Percentiles rank a stretch among this genome's conserved stretches.
Evolutionary conservation across 2,888 invertebrate species (phyloP).

Genomic region (Philhelius pedissequus): DNA sequence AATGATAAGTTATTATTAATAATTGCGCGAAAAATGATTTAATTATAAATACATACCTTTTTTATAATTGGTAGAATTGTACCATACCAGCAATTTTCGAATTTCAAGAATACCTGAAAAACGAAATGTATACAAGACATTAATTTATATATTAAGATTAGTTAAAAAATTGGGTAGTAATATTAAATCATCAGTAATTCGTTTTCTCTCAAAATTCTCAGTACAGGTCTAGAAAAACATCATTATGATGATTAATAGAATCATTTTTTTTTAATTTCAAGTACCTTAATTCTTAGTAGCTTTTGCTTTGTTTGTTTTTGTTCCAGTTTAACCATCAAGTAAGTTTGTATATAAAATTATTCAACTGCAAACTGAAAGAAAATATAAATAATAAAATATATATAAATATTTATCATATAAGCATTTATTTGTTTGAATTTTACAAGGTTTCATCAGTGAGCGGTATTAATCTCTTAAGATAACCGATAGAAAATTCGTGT

Average conservation of each 20-base stretch:
- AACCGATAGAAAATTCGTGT: conserved; percentile 22
- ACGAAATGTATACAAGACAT: background rate
- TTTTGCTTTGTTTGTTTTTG: too few species aligned
- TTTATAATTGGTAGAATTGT: too few species aligned
- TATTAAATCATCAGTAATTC: background rate
- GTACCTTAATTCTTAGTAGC: too few species aligned
- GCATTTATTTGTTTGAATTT: background rate
- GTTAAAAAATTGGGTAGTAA: background rate
- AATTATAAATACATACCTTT: too few species aligned
- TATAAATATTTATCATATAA: background rate
- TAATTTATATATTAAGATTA: background rate
- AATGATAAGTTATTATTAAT: background rate
- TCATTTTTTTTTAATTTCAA: too few species aligned
- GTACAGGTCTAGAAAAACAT: background rate
- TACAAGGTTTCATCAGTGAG: conserved; percentile 48
- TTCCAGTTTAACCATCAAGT: too few species aligned
- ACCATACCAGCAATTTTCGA: background rate
- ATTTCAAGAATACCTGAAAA: background rate
- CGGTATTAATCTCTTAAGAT: conserved; percentile 36
- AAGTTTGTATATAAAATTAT: too few species aligned
- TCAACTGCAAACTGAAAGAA: too few species aligned
- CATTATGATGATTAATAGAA: background rate
- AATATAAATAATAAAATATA: too few species aligned
- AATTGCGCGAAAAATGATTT: background rate
- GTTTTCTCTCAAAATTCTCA: background rate